Percentiles rank a stretch among this genome's conserved stretches.
Evolutionary conservation across 2,113 vertebrate genomes (phyloP).

Genomic region (Rallus limicola): DNA sequence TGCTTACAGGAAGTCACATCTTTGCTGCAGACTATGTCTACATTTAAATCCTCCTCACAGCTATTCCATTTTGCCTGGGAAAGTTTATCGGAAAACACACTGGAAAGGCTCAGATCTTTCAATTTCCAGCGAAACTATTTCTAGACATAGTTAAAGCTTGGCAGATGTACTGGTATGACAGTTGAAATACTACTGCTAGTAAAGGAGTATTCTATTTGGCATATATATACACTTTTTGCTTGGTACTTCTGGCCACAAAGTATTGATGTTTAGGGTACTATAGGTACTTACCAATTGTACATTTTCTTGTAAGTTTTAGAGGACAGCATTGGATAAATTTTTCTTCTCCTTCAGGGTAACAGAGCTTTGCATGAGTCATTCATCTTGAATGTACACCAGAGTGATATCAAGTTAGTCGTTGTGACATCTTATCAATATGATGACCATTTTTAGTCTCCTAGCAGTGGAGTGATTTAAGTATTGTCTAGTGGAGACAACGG

Average conservation of each 20-base stretch:
- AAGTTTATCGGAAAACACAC: conserved; percentile 7
- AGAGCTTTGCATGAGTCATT: conserved; percentile 9
- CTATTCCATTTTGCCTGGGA: conserved; percentile 33
- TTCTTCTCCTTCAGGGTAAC: conserved; percentile 1
- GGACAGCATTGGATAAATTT: not conserved
- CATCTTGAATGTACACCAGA: not conserved
- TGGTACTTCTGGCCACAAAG: not conserved
- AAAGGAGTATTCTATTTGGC: not conserved
- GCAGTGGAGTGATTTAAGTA: not conserved
- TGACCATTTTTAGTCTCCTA: not conserved
- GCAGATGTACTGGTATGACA: not conserved
- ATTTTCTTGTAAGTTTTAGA: conserved; percentile 6
- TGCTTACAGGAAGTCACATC: not conserved
- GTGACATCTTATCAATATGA: not conserved
- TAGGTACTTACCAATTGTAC: not conserved
- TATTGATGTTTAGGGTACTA: conserved; percentile 12
- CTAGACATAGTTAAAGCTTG: conserved; percentile 1
- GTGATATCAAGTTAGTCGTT: not conserved
- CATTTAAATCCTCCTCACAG: conserved; percentile 4
- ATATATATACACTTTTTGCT: not conserved
- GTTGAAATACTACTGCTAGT: not conserved
- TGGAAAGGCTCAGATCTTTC: conserved; percentile 18
- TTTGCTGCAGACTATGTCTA: not conserved
- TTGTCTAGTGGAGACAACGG: not conserved
- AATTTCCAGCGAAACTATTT: not conserved